Conservation (phyloP, 2,797 vertebrate genomes). For the Eurystomus glaucurus region DNA sequence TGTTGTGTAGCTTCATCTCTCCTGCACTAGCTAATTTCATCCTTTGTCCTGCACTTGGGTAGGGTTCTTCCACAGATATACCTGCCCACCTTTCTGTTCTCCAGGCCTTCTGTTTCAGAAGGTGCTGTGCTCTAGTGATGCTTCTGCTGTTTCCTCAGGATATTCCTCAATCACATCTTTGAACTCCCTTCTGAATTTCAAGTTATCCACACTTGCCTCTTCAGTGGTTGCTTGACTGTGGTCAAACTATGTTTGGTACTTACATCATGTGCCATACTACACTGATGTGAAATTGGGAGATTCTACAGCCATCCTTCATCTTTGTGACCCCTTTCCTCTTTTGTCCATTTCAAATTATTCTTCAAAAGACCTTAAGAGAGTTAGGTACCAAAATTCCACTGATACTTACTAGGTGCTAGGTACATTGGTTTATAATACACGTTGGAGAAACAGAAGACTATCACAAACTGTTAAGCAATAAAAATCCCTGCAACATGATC, state of each 20-base stretch:
- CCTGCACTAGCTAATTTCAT: neutral
- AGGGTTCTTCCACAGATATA: neutral
- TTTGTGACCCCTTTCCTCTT: neutral
- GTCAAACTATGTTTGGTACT: neutral
- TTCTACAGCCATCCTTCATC: neutral
- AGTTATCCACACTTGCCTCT: neutral
- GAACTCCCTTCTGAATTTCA: neutral
- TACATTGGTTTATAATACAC: neutral
- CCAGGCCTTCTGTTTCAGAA: neutral
- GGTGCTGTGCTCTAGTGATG: neutral
- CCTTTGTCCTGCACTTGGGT: neutral
- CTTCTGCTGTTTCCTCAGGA: neutral
- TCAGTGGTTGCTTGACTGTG: neutral
- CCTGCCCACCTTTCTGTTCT: neutral
- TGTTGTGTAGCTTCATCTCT: neutral
- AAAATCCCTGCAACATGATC: slow-evolving; percentile 45
- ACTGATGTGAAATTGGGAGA: neutral
- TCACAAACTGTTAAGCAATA: slow-evolving; percentile 53
- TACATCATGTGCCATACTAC: neutral
- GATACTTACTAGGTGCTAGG: neutral
- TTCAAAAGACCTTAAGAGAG: neutral
- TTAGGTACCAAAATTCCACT: neutral
- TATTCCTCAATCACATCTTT: neutral
- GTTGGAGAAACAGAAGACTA: slow-evolving; percentile 58
- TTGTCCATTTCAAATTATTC: neutral